phyloP scores from a whole-genome alignment of 2,113 vertebrate species.

The Apodemus sylvaticus region DNA sequence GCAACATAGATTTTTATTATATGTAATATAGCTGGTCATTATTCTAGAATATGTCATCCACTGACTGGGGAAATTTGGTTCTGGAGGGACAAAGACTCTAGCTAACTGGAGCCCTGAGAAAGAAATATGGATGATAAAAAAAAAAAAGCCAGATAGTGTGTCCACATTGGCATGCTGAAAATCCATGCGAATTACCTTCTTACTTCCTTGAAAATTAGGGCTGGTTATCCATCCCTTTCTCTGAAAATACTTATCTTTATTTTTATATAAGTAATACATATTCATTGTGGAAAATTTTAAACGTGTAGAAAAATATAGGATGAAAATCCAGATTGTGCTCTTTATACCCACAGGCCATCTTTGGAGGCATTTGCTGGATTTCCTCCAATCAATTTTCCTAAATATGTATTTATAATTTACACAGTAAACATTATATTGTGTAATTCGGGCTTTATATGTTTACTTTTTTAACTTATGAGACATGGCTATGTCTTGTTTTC shows the following conservation, averaged over 20 bases:
- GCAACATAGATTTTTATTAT: not conserved
- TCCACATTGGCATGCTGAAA: not conserved
- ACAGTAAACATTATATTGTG: not conserved
- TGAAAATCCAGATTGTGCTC: constrained; percentile 31
- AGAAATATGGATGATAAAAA: not conserved
- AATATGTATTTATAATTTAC: not conserved
- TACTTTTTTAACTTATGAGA: not conserved
- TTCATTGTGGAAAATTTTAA: not conserved
- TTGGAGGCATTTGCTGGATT: not conserved
- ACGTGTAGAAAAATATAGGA: not conserved
- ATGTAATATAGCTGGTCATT: too few species aligned
- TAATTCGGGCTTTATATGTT: not conserved
- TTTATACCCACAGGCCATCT: constrained; percentile 16
- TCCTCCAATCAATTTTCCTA: not conserved
- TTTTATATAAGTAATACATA: constrained; percentile 1
- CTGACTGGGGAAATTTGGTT: not conserved
- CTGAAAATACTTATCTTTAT: constrained; percentile 15
- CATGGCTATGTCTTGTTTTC: not conserved
- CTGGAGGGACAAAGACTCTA: not conserved
- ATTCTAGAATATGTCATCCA: not conserved
- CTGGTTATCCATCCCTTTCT: not conserved
- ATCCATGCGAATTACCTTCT: not conserved
- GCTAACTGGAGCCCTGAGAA: not conserved
- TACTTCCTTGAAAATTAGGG: not conserved
- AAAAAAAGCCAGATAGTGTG: not conserved